phyloP scores from a whole-genome alignment of 2,797 vertebrate genomes.

The Salmo trutta region DNA sequence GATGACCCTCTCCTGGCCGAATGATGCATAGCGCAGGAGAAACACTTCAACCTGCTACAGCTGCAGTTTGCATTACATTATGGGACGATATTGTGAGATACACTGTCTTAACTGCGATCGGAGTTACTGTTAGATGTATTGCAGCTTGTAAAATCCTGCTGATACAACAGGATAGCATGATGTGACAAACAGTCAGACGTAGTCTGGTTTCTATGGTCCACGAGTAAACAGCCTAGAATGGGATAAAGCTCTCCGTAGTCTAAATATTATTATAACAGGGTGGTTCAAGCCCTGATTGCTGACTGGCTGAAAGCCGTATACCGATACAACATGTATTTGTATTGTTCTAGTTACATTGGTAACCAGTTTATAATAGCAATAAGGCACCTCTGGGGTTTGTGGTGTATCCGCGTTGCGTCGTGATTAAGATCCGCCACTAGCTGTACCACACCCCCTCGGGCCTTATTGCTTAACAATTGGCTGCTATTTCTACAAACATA shows the following conservation, averaged over 20 bases:
- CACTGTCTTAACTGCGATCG: not conserved
- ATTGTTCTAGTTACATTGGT: no score
- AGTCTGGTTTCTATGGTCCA: not conserved
- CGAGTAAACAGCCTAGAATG: not conserved
- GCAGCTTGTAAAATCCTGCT: not conserved
- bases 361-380: no score
- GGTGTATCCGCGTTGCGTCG: no score
- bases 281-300: no score
- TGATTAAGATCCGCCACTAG: no score
- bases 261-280: no score
- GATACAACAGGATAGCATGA: not conserved
- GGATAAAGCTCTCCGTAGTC: not conserved
- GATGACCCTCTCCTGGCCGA: not conserved
- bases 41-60: not conserved
- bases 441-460: no score
- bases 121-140: not conserved
- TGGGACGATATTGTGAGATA: not conserved
- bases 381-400: no score
- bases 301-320: no score
- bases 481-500: not conserved
- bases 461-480: not conserved
- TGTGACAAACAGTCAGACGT: not conserved
- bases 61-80: not conserved
- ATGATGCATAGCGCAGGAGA: no score
- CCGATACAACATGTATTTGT: no score